These are phyloP conservation scores for Cantharis flavilabris DNA, from an alignment of 2,888 invertebrate genomes.

Conservation along the genomic window DNA sequence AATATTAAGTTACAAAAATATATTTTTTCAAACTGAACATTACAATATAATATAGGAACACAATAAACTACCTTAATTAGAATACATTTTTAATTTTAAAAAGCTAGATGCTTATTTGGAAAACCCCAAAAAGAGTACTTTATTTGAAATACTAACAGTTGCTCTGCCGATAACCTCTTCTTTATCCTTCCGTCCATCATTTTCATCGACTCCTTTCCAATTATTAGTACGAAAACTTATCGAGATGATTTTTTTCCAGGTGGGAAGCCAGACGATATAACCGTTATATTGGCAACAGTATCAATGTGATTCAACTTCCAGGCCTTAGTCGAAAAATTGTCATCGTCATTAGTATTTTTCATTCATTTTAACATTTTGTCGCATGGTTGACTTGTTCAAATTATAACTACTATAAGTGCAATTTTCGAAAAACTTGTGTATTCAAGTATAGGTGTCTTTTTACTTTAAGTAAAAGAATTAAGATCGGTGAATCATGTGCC, in stretches of 20 bases:
- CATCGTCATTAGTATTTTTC: neutral
- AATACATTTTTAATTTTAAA: neutral
- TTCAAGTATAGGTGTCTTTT: neutral
- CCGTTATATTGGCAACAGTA: constrained; percentile 93
- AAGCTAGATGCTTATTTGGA: too few relatives aligned
- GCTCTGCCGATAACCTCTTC: neutral
- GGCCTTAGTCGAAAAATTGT: constrained; percentile 14
- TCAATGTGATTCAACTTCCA: constrained; percentile 64
- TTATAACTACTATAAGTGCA: neutral
- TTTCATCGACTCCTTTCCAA: neutral
- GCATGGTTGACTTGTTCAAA: neutral
- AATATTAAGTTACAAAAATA: neutral
- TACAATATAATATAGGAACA: neutral
- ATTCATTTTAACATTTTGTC: neutral
- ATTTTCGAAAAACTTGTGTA: neutral
- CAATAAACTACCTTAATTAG: neutral
- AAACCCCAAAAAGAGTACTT: too few relatives aligned
- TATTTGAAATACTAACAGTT: neutral
- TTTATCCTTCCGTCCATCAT: too few relatives aligned
- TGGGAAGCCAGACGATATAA: constrained; percentile 99
- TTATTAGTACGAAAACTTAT: constrained; percentile 4
- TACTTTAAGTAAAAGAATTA: neutral
- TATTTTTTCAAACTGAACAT: neutral
- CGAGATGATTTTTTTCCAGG: constrained; percentile 67
- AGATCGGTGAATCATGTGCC: neutral